Base-by-base conservation (phyloP, 1,140 invertebrate species). In the Andricus grossulariae region DNA sequence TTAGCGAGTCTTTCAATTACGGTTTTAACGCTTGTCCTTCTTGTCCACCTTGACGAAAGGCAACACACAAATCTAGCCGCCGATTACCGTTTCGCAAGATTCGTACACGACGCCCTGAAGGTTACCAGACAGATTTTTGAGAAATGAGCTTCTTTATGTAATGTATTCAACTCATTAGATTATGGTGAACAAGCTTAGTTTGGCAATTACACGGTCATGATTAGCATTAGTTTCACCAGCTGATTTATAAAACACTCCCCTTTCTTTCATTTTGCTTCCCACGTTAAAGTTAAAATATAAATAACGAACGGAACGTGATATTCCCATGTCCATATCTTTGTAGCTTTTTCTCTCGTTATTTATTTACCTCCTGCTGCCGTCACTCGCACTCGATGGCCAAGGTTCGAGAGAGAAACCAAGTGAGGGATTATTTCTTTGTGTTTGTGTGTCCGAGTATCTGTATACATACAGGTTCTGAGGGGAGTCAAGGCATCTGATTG, bases 321-420 rank as follows among this genome's bases (percentile, higher is more conserved):
- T 66, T 66, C 60, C 32, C 60, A 39, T 16, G 32, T 66, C 39
- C 39, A 25, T 66, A 55, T 55, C 25, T 66, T 66, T 66, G 32
- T 4, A 45, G 39, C 25, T 66, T 66, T 66, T 66, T 60, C 21
- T 25, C 4, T 25, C 60, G 60, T 66, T 66, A 66, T 66, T 66
- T 66, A 66, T 66, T 66, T 66, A 25, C 21, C 25, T 66, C 1
- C 13, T 32, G 25, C 39, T 45, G 39, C 39, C 7, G 39, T 45
- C 39, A 45, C 39, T 45, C 6, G 39, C 39, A 45, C 39, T 45
- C 39, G 39, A 45, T 11, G 60, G 39, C 25, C 39, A 25, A 66
- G 39, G 60, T 66, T 66, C 60, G 60, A 66, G 60, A 66, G 60
- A 66, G 60, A 66, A 66, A 66, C 60, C 32, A n/a, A 66, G 25